Evolutionary conservation across 35 echinoderm and acorn worm genomes (phyloP).

Genomic region (Hemicentrotus pulcherrimus): DNA sequence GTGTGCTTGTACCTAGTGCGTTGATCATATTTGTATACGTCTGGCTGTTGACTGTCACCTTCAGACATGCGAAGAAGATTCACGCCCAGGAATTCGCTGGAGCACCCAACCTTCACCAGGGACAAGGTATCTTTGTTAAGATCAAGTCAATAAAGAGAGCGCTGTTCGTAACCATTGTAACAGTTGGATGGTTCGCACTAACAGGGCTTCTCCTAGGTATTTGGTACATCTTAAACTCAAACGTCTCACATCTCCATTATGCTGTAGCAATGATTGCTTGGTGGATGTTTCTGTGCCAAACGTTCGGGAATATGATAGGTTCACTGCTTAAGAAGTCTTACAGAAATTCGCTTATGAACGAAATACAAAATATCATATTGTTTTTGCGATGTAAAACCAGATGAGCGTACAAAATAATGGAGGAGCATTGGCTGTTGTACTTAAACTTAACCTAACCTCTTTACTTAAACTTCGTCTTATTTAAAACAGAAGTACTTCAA

Average conservation of each 20-base stretch:
- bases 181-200: not conserved
- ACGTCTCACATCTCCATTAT: not conserved
- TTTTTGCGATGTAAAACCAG: not conserved
- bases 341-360: not conserved
- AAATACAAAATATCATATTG: not conserved
- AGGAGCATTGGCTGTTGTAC: too few relatives aligned
- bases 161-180: not conserved
- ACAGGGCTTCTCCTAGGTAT: not conserved
- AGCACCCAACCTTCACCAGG: not conserved
- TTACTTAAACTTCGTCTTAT: too few relatives aligned
- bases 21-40: not conserved
- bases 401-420: too few relatives aligned
- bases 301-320: not conserved
- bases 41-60: not conserved
- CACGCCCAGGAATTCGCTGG: not conserved
- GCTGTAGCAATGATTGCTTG: not conserved
- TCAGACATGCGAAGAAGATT: not conserved
- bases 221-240: not conserved
- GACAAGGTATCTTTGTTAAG: not conserved
- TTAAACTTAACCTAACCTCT: too few relatives aligned
- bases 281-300: not conserved
- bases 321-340: not conserved
- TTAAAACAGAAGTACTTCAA: too few relatives aligned
- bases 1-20: not conserved
- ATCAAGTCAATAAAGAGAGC: not conserved